These are phyloP conservation scores for Tachina fera DNA, from an alignment of 2,888 invertebrate species.

Conservation along the genomic window DNA sequence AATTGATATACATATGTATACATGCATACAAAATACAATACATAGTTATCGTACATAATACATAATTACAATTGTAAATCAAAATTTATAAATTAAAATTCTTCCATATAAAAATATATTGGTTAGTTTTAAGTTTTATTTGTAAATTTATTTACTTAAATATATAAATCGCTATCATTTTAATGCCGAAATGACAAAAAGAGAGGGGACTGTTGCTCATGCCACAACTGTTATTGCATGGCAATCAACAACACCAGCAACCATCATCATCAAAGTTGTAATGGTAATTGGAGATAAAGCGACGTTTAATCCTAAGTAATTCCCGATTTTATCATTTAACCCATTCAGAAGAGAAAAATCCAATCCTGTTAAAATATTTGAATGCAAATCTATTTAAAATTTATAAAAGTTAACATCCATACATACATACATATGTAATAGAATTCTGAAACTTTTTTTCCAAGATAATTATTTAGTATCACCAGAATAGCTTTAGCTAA, in stretches of 20 bases:
- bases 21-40: slow-evolving; percentile 41
- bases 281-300: slow-evolving; percentile 69
- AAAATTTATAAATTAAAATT: slow-evolving; percentile 51
- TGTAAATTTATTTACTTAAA: slow-evolving; percentile 56
- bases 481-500: too few species aligned
- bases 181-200: slow-evolving; percentile 39
- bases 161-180: slow-evolving; percentile 45
- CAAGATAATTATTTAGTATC: too few species aligned
- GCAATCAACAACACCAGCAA: slow-evolving; percentile 53
- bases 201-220: slow-evolving; percentile 40
- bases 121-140: slow-evolving; percentile 69
- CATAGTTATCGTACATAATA: slow-evolving; percentile 30
- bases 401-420: not conserved
- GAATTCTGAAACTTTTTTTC: too few species aligned
- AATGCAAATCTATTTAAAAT: slow-evolving; percentile 60
- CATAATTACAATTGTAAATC: slow-evolving; percentile 42
- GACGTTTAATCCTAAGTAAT: slow-evolving; percentile 63
- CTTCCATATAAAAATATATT: slow-evolving; percentile 37
- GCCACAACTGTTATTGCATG: slow-evolving; percentile 26
- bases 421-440: too few species aligned
- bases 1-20: slow-evolving; percentile 46
- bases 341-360: slow-evolving; percentile 45
- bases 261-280: slow-evolving; percentile 56
- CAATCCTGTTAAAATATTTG: slow-evolving; percentile 50
- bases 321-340: slow-evolving; percentile 47